These are phyloP conservation scores for Euschistus heros DNA, from an alignment of 1,140 invertebrate genomes.

Conservation along the genomic window DNA sequence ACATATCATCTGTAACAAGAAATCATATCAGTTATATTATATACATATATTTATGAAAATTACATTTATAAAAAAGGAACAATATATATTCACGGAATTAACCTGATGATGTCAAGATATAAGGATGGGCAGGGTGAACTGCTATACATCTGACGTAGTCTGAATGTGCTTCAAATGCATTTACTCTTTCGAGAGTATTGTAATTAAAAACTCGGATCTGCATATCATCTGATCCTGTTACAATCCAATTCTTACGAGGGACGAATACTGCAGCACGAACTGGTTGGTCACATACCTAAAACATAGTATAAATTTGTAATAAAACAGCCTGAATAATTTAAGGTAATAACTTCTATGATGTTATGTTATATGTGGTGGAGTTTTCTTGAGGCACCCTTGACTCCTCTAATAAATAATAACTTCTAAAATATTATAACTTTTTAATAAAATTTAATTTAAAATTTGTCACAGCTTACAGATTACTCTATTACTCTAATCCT, in stretches of 20 bases:
- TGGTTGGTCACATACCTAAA: slow-evolving; percentile 84
- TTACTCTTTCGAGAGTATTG: slow-evolving; percentile 92
- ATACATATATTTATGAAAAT: background rate
- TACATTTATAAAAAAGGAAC: background rate
- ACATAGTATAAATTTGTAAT: slow-evolving; percentile 23
- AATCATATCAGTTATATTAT: slow-evolving; percentile 15
- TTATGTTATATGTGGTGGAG: too few relatives aligned
- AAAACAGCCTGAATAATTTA: too few relatives aligned
- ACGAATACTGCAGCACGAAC: slow-evolving; percentile 94
- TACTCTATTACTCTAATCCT: too few relatives aligned
- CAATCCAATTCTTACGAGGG: slow-evolving; percentile 95
- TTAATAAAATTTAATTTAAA: too few relatives aligned
- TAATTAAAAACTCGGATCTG: slow-evolving; percentile 96
- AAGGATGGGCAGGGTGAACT: slow-evolving; percentile 94
- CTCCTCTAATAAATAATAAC: too few relatives aligned
- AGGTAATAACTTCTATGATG: too few relatives aligned
- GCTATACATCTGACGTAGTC: slow-evolving; percentile 96
- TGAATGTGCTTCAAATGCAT: slow-evolving; percentile 95
- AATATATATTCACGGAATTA: slow-evolving; percentile 35
- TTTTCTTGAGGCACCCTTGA: too few relatives aligned
- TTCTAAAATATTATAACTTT: too few relatives aligned
- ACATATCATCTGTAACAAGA: slow-evolving; percentile 80
- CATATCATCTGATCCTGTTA: slow-evolving; percentile 95
- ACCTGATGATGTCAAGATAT: slow-evolving; percentile 94
- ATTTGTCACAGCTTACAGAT: too few relatives aligned